These are phyloP conservation scores for Falco columbarius DNA, from an alignment of 2,797 vertebrate species.

Conservation along the genomic window DNA sequence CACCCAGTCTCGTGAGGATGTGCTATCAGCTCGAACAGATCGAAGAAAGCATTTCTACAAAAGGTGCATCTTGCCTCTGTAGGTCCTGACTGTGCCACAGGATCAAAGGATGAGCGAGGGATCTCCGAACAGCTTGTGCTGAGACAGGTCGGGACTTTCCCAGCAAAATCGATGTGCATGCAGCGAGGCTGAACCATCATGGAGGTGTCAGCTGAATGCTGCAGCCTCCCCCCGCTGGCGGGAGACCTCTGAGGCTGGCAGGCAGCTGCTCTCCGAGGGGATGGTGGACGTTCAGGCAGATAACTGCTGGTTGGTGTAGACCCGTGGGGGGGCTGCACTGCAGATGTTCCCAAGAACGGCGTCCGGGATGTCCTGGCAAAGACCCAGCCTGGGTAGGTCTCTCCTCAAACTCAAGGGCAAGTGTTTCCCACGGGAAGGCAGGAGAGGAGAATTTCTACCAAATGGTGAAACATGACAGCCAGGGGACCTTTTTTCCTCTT, in stretches of 20 bases:
- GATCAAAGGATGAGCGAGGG: accelerated
- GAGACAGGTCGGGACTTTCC: neutral
- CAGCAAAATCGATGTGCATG: accelerated
- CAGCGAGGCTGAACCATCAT: accelerated
- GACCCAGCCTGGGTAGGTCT: neutral
- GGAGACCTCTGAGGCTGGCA: neutral
- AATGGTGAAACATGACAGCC: neutral
- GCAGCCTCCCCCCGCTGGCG: accelerated
- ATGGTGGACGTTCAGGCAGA: neutral
- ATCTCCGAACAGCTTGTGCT: neutral
- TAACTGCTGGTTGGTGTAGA: accelerated
- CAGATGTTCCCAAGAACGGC: accelerated
- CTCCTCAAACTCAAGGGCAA: neutral
- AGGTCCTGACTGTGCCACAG: neutral
- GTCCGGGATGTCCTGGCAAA: accelerated
- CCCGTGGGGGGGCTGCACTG: accelerated
- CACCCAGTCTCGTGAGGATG: accelerated
- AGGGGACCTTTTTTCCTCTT: neutral
- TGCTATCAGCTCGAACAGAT: accelerated
- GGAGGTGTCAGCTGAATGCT: accelerated
- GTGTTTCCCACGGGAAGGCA: neutral
- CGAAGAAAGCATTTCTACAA: accelerated
- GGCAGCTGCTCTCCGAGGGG: neutral
- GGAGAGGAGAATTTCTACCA: neutral
- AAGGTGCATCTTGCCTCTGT: neutral